A percentile compares a stretch with the other conserved stretches of the same genome.
Evolutionary conservation across 2,113 vertebrate species (phyloP).

Genomic region (Microcebus griseorufus): DNA sequence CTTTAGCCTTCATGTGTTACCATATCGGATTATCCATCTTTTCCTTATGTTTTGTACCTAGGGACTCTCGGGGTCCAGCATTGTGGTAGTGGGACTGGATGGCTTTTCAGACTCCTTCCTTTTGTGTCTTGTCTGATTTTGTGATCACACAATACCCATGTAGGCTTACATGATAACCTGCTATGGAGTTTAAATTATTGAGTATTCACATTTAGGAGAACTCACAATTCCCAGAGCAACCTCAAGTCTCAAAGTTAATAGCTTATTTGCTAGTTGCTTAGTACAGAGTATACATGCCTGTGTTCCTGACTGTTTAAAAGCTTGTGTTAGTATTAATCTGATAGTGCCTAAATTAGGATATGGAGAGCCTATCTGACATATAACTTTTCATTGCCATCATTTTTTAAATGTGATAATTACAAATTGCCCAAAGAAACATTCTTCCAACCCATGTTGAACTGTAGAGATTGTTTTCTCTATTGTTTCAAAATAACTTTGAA

Average conservation of each 20-base stretch:
- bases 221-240: neutral
- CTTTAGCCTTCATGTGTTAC: neutral
- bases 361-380: neutral
- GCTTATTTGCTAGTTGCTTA: neutral
- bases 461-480: slow-evolving; percentile 33
- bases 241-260: neutral
- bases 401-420: neutral
- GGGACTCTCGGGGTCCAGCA: neutral
- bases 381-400: neutral
- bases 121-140: slow-evolving; percentile 14
- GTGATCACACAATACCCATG: neutral
- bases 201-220: neutral
- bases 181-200: neutral
- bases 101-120: neutral
- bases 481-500: slow-evolving; percentile 64
- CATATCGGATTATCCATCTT: neutral
- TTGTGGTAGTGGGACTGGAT: neutral
- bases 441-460: neutral
- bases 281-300: neutral
- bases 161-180: neutral
- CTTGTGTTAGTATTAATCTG: neutral
- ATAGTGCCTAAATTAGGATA: neutral
- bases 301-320: neutral
- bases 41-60: neutral
- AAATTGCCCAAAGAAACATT: neutral